Percentiles rank a stretch among this genome's conserved stretches.
These are phyloP conservation scores for Acleris cristana DNA, from an alignment of 2,888 invertebrate genomes.

Conservation along the genomic window DNA sequence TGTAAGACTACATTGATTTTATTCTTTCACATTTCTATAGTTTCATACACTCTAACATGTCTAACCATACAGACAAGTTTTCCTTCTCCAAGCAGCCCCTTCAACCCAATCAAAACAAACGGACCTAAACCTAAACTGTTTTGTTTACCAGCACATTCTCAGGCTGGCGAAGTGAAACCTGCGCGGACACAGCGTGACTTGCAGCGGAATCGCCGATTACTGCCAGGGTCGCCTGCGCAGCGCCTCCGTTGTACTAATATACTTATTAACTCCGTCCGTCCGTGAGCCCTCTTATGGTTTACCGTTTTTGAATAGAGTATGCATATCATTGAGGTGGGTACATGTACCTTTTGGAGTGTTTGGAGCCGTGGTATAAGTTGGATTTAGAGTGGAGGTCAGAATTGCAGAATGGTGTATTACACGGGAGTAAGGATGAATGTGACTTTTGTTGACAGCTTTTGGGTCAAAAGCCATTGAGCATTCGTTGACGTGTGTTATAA, in stretches of 20 bases:
- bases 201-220: slow-evolving; percentile 71
- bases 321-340: slow-evolving; percentile 25
- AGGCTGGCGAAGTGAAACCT: slow-evolving; percentile 50
- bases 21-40: no score
- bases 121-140: background rate
- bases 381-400: background rate
- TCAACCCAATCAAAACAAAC: background rate
- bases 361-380: background rate
- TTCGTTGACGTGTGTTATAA: no score
- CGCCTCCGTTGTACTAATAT: slow-evolving; percentile 64
- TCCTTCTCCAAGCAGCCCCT: no score
- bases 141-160: slow-evolving; percentile 13
- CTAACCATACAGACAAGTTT: no score
- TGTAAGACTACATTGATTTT: no score
- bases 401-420: background rate
- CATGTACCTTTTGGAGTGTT: slow-evolving; percentile 1
- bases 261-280: slow-evolving; percentile 61
- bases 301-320: slow-evolving; percentile 42
- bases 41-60: no score
- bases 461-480: no score
- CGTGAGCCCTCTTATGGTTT: slow-evolving; percentile 50
- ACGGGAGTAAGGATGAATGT: no score
- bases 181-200: slow-evolving; percentile 67
- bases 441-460: no score
- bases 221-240: slow-evolving; percentile 44